phyloP scores from a whole-genome alignment of 35 echinoderm and acorn worm species.

The Diadema setosum region DNA sequence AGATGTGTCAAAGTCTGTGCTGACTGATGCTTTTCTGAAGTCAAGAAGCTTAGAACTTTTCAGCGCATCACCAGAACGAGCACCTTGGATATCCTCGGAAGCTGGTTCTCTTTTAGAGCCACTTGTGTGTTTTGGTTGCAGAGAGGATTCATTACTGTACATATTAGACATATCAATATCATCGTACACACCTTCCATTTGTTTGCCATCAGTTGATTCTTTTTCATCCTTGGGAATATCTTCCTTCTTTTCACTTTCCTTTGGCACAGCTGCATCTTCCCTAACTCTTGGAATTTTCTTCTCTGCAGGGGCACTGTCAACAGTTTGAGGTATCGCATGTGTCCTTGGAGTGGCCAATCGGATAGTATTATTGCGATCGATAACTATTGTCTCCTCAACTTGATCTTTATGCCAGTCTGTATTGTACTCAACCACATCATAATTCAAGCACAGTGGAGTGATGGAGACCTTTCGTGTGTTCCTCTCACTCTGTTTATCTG shows the following conservation, averaged over 20 bases:
- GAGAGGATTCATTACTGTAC: too few species aligned
- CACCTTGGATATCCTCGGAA: not conserved
- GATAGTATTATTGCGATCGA: not conserved
- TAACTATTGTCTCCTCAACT: not conserved
- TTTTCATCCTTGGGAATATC: too few species aligned
- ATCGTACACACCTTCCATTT: not conserved
- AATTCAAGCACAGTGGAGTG: not conserved
- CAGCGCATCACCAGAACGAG: not conserved
- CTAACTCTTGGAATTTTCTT: not conserved
- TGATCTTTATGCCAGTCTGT: not conserved
- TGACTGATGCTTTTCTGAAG: not conserved
- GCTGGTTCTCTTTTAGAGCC: not conserved
- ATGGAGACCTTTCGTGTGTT: not conserved
- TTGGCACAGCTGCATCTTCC: not conserved
- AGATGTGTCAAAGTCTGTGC: not conserved
- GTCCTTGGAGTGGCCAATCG: not conserved
- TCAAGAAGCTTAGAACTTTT: not conserved
- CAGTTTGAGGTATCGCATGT: too few species aligned
- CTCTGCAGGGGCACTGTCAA: too few species aligned
- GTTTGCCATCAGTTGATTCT: too few species aligned
- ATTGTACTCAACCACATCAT: slow-evolving; percentile 4
- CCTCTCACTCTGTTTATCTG: not conserved
- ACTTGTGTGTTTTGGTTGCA: not conserved
- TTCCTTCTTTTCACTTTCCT: too few species aligned
- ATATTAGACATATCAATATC: too few species aligned